phyloP scores from a whole-genome alignment of 2,797 vertebrate genomes.

The Cyclopterus lumpus region DNA sequence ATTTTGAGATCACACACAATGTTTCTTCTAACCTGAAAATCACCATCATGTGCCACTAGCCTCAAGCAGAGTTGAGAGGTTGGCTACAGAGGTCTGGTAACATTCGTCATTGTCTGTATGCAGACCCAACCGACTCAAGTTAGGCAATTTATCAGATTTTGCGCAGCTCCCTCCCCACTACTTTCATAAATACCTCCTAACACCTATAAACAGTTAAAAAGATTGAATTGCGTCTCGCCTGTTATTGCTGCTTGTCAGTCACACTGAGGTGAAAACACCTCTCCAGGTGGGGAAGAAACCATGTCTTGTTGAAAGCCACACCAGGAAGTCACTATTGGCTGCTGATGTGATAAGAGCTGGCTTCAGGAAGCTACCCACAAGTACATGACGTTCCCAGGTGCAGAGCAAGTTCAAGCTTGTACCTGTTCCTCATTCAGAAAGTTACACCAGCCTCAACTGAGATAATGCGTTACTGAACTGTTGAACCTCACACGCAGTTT shows the following conservation, averaged over 20 bases:
- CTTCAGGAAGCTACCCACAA: constrained; percentile 52
- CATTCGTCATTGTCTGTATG: background rate
- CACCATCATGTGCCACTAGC: background rate
- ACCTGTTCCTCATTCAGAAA: constrained; percentile 59
- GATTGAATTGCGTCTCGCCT: constrained; percentile 34
- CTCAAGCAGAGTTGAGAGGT: background rate
- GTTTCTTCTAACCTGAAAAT: background rate
- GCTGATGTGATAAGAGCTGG: constrained; percentile 67
- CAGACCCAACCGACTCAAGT: background rate
- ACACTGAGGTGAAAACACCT: constrained; percentile 54
- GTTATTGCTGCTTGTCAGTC: constrained; percentile 45
- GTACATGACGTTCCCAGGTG: constrained; percentile 63
- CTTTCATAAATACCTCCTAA: background rate
- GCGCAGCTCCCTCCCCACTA: background rate
- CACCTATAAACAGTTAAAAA: background rate
- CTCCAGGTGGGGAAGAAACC: constrained; percentile 69
- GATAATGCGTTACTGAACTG: constrained; percentile 69
- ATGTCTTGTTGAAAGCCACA: constrained; percentile 73
- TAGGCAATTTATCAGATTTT: background rate
- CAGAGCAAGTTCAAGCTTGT: constrained; percentile 67
- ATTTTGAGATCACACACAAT: background rate
- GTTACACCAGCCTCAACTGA: constrained; percentile 42
- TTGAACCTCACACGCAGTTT: constrained; percentile 56
- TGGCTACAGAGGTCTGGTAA: background rate
- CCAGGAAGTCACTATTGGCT: constrained; percentile 75